Base-by-base conservation (phyloP, 2,113 vertebrate species). In the Oxygymnocypris stewartii region DNA sequence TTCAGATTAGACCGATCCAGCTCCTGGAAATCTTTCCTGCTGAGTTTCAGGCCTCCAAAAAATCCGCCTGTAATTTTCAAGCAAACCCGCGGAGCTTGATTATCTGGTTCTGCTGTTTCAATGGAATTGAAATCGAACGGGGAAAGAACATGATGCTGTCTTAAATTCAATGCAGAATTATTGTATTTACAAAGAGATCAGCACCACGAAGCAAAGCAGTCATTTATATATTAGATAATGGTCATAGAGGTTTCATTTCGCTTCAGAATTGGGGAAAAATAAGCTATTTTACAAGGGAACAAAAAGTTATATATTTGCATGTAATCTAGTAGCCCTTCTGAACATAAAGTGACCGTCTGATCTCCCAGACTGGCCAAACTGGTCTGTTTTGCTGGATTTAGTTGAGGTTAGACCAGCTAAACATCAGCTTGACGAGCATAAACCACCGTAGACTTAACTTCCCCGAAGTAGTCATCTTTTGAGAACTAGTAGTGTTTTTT, bases 71-170 rank as follows among this genome's bases (percentile, higher is more conserved):
- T 28, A 51, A 54, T 78, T 78, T 51, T 54, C 25, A 25, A 23
- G 51, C 16, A 4, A 37, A 79, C 49, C 25, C 37, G 51, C 49
- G 20, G 77, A 59, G 49, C 49, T 79, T 79, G 47, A 79, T 79
- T 79, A 35, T 79, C 47, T 79, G 77, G 28, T 79, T 57, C 49
- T 35, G 25, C 28, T 59, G 49, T 37, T 59, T 35, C 77, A 79
- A 14, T 28, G n/a, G 44, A 25, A 31, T 77, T 49, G n/a, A 76
- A 44, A 28, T 44, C 25, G 74, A 76, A 44, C 42, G 13, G 3
- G 28, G 42, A 28, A 76, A 47, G 37, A 74, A 6, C 11, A 44
- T 25, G 20, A 20, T 40, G 35, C 14, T 35, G 44, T 44, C 11
- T 28, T 47, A 16, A 25, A 49, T 13, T 49, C n/a, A 13, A 7